Evolutionary conservation across 2,113 vertebrate species (phyloP).

Genomic region (Saguinus midas): DNA sequence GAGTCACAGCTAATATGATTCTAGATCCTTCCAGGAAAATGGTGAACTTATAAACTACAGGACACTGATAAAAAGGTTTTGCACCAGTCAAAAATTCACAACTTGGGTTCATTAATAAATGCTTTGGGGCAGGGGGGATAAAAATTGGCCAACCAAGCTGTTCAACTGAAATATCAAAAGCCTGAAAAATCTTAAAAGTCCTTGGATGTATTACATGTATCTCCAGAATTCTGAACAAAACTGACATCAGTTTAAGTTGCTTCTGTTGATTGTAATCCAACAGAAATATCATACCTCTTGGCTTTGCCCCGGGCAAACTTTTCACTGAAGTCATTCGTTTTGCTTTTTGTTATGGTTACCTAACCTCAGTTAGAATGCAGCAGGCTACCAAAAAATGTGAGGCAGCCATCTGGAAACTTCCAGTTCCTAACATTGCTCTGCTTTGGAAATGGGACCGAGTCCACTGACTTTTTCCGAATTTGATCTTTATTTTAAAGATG

Average conservation of each 20-base stretch:
- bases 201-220: neutral
- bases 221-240: conserved; percentile 37
- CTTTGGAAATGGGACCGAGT: conserved; percentile 16
- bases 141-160: neutral
- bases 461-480: neutral
- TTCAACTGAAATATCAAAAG: conserved; percentile 31
- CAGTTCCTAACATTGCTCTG: neutral
- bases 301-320: conserved; percentile 60
- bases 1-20: conserved; percentile 68
- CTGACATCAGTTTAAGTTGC: neutral
- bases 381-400: neutral
- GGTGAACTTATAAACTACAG: conserved; percentile 38
- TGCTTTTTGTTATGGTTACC: conserved; percentile 54
- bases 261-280: conserved; percentile 57
- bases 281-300: conserved; percentile 63
- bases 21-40: conserved; percentile 27
- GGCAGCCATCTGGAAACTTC: conserved; percentile 18
- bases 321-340: conserved; percentile 48
- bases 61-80: conserved; percentile 30
- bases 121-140: conserved; percentile 6
- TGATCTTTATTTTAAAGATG: conserved; percentile 40
- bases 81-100: conserved; percentile 44
- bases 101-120: conserved; percentile 62
- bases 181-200: neutral
- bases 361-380: conserved; percentile 41